A percentile compares a stretch with the other conserved stretches of the same genome.
Evolutionary conservation across 2,113 vertebrate species (phyloP).

Genomic region (Ceyx margarethae): DNA sequence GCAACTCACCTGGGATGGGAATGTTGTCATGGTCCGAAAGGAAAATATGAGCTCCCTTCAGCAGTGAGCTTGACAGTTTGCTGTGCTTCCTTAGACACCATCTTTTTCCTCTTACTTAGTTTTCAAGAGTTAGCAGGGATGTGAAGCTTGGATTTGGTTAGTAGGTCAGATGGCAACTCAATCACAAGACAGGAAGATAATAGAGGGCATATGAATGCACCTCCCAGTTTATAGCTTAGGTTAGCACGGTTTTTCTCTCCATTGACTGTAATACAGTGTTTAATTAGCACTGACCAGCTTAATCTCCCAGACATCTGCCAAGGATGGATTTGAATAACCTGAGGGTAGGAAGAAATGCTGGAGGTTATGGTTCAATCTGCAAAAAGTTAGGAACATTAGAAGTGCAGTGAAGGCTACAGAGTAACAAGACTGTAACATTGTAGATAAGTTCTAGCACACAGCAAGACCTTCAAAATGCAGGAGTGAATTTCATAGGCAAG

Average conservation of each 20-base stretch:
- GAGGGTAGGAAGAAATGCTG: rapidly evolving
- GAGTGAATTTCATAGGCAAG: not conserved
- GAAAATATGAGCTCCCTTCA: rapidly evolving
- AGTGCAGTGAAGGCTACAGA: not conserved
- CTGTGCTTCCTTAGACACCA: rapidly evolving
- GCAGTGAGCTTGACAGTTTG: not conserved
- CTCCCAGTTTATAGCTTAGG: not conserved
- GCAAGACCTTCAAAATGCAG: not conserved
- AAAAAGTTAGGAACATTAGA: not conserved
- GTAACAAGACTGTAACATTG: rapidly evolving
- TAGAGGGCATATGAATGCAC: not conserved
- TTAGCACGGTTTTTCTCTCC: not conserved
- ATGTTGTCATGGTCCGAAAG: not conserved
- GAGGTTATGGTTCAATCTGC: not conserved
- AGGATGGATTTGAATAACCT: not conserved
- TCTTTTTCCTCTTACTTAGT: rapidly evolving
- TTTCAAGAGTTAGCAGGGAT: not conserved
- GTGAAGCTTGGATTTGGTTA: not conserved
- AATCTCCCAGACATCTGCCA: not conserved
- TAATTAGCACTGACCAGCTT: not conserved
- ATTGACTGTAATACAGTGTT: not conserved
- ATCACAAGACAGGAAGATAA: not conserved
- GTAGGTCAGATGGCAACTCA: not conserved
- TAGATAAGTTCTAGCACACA: not conserved
- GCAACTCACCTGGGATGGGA: not conserved